Evolutionary conservation across 2,797 vertebrate genomes (phyloP), one percentile per base, ranked within the genome.

Genomic region (Karalla daura): DNA sequence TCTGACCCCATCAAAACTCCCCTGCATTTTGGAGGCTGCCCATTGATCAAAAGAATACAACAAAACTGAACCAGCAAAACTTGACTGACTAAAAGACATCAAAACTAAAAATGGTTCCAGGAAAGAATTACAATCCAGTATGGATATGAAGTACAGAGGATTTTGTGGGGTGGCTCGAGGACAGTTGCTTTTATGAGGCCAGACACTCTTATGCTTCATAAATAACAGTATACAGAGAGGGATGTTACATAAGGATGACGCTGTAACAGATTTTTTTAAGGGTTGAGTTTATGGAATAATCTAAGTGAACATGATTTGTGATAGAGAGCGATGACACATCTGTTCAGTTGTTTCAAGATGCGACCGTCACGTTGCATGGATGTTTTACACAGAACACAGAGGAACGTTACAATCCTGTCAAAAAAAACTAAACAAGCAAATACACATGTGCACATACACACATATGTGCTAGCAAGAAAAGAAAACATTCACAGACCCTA

Each of bases 401-500:
- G 2, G 10, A 61, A 71, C 28, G 32, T 24, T 25, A 27, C 33
- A 60, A 51, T 45, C 35, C 25, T 4, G 17, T 47, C 54, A 79
- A 61, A 76, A 53, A 73, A 67, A 73, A 53, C 58, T 33, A 56
- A 55, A 52, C n/a, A 63, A 56, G 50, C 46, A 14, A 18, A 17
- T 39, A 30, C 30, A 37, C 9, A 21, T 44, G n/a, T 37, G 25
- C 44, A 46, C 15, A 7, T 52, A 45, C 45, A 53, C 39, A 54
- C 5, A 50, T 13, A 27, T 23, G 40, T n/a, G 40, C 33, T 58
- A 45, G 46, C 47, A 24, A 36, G 41, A 47, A 53, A 36, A 37
- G 35, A 18, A 30, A 7, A 65, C 52, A 41, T 63, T 59, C 63
- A 44, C 59, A 61, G 44, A 74, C 49, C 65, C n/a, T 74, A 87